Base-by-base conservation (phyloP, 2,888 invertebrate genomes). In the Xestobium rufovillosum region DNA sequence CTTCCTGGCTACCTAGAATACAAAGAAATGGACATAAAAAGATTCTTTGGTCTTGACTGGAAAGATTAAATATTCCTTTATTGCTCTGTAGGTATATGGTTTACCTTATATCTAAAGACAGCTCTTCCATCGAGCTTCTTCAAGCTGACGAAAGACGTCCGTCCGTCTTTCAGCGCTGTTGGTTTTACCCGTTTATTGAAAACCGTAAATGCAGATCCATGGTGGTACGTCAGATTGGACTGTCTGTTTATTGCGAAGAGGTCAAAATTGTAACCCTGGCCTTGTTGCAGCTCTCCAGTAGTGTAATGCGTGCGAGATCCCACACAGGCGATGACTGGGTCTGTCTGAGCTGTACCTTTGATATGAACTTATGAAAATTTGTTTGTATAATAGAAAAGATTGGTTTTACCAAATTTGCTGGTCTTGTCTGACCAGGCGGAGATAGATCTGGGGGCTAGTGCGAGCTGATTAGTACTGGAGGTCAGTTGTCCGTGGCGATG, bases 31-130 rank as follows among this genome's bases (percentile, higher is more conserved):
- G 12, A 16, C 32, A 31, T 19, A 28, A 9, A 15, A n/a, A n/a
- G n/a, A n/a, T n/a, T 12, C 10, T 23, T 15, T 25, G 9, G 14
- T 37, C 31, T 30, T 36, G 28, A 36, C 32, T 29, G 12, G n/a
- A n/a, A n/a, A n/a, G n/a, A n/a, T n/a, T n/a, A n/a, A n/a, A n/a
- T 2, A 13, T 13, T n/a, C 3, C 26, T 37, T 26, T 3, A 3
- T 28, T n/a, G 28, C 25, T 28, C 16, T n/a, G n/a, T n/a, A n/a
- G n/a, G n/a, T n/a, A n/a, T n/a, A n/a, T n/a, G n/a, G n/a, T n/a
- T 48, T 57, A 74, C 74, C 67, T 75, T 76, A 51, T 68, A 75
- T 50, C 70, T 68, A 47, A 73, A 74, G 23, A 70, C 66, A 11
- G 69, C 70, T 32, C 67, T 68, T 14, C 73, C 73, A 43, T 70